A percentile compares a stretch with the other conserved stretches of the same genome.
Conservation (phyloP, 2,888 invertebrate species). For the Sarcophaga rosellei region DNA sequence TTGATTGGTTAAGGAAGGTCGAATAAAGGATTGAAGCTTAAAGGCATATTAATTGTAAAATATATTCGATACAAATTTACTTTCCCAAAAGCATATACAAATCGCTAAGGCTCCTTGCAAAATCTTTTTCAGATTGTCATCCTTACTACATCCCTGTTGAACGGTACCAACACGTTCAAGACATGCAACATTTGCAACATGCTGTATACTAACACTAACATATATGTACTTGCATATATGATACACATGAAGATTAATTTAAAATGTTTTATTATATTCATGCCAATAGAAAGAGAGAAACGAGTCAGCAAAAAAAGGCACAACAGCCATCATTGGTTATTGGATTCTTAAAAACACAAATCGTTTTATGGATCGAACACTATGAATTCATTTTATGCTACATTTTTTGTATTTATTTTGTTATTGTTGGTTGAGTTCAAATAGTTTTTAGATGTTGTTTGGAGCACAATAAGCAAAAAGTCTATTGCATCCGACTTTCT, state of each 20-base stretch:
- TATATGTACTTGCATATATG: no score
- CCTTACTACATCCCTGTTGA: conserved; percentile 1
- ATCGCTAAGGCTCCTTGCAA: background rate
- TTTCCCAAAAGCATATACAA: background rate
- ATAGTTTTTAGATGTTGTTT: background rate
- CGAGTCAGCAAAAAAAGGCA: background rate
- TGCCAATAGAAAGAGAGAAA: background rate
- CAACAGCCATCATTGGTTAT: background rate
- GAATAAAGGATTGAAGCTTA: background rate
- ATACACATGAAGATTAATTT: conserved; percentile 37
- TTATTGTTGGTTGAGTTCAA: conserved; percentile 28
- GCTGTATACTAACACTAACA: conserved; percentile 13
- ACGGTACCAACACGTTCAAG: conserved; percentile 17
- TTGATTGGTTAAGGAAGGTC: background rate
- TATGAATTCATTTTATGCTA: conserved; percentile 14
- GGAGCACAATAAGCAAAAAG: no score
- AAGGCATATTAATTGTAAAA: no score
- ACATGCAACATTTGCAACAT: conserved; percentile 29
- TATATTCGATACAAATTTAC: no score
- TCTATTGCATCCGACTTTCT: no score
- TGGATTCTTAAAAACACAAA: background rate
- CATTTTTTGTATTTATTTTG: background rate
- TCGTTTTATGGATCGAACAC: conserved; percentile 2
- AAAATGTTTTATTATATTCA: conserved; percentile 45
- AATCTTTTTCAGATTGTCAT: background rate